Base-by-base conservation (phyloP, 2,797 vertebrate species). In the Okamejei kenojei region DNA sequence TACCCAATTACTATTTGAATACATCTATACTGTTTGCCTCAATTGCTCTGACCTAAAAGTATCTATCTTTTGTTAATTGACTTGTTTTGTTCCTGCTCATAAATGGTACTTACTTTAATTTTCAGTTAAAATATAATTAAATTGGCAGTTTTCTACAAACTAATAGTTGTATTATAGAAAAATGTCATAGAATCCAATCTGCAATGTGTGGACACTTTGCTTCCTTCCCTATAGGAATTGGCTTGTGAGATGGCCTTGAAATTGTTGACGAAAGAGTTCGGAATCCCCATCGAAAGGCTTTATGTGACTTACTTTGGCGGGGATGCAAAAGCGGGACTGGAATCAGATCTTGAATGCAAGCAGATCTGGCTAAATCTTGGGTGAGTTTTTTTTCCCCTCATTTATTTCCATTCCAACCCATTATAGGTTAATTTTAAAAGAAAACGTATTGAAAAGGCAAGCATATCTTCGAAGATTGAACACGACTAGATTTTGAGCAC, bases 251-350 rank as follows among this genome's bases (percentile, higher is more conserved):
- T 99, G 97, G 98, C 98, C 1, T 94, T 99, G 95, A 97, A 99
- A 79, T 97, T 99, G 93, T 97, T 99, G 94, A 99, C 98, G 63
- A 94, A 97, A 94, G 98, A 98, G 95, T 98, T 99, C 32, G 97
- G 98, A 29, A 99, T 99, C 95, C 95, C 98, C 80, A 95, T 98
- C 2, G 98, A 98, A 0, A 97, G 98, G 13, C 97, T 99, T 61
- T 99, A 99, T 0, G 98, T 99, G 95, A 99, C 99, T 90, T 99
- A 99, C 95, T 99, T 99, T 26, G 98, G 98, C 23, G 99, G 99
- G 15, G 95, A 97, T 1, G 95, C 97, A 29, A 96, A 97, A 0
- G 98, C 98, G 15, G 97, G 98, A n/a, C 96, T 99, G 95, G 97
- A 99, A 76, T 97, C 98, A 0, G 99, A 99, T 94, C 95, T 99